Conservation (phyloP, 2,113 vertebrate genomes). For the Poecilia latipinna region DNA sequence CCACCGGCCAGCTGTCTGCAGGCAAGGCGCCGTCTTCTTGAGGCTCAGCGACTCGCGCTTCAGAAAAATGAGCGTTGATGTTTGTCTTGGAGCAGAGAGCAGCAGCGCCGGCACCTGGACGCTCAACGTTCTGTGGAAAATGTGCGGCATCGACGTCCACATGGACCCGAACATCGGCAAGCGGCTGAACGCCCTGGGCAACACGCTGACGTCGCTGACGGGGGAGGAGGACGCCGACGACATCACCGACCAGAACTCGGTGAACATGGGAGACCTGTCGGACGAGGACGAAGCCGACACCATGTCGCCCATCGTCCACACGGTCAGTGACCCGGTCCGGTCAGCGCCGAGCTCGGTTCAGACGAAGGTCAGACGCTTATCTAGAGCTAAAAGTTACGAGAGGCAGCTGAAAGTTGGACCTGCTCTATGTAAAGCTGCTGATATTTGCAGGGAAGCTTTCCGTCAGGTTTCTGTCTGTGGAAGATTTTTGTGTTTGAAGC, state of each 20-base stretch:
- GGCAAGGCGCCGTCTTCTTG: constrained; percentile 76
- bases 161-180: constrained; percentile 99
- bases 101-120: constrained; percentile 98
- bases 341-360: neutral
- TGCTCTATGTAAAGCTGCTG: no score
- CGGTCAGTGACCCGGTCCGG: constrained; percentile 78
- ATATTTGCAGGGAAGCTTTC: no score
- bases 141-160: constrained; percentile 98
- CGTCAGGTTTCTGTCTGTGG: no score
- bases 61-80: neutral
- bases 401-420: neutral
- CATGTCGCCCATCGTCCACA: constrained; percentile 90
- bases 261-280: constrained; percentile 91
- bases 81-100: constrained; percentile 84
- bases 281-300: constrained; percentile 93
- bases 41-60: no score
- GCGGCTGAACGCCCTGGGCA: constrained; percentile 92
- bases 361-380: no score
- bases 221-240: constrained; percentile 96
- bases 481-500: no score
- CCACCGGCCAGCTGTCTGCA: constrained; percentile 93
- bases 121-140: constrained; percentile 97
- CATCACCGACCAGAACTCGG: constrained; percentile 92
- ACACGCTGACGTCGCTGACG: constrained; percentile 94
- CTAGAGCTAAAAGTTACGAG: neutral